Conservation (phyloP, 2,888 invertebrate species). For the Tetanocera ferruginea region DNA sequence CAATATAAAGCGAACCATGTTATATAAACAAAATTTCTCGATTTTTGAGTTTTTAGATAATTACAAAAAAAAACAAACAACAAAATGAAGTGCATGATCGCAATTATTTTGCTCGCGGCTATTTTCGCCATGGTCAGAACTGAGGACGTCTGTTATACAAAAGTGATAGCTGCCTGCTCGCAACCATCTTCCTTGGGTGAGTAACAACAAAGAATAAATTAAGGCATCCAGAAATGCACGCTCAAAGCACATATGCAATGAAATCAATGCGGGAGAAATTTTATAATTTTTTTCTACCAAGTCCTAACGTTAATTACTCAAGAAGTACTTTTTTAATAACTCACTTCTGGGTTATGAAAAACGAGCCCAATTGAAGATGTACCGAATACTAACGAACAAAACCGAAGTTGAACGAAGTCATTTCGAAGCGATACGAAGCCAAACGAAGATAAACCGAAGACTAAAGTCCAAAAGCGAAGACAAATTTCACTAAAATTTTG, state of each 20-base stretch:
- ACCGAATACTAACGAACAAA: too few species aligned
- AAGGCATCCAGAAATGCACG: not conserved
- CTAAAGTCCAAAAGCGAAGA: too few species aligned
- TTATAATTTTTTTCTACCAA: not conserved
- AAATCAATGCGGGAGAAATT: not conserved
- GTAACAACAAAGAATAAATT: slow-evolving; percentile 45
- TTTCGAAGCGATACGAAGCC: too few species aligned
- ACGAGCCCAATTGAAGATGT: too few species aligned
- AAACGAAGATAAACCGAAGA: too few species aligned
- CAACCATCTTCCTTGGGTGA: slow-evolving; percentile 55
- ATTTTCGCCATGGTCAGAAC: slow-evolving; percentile 68
- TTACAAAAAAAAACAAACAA: not conserved
- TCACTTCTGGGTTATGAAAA: slow-evolving; percentile 55
- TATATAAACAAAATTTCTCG: slow-evolving; percentile 1
- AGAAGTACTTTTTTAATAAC: not conserved
- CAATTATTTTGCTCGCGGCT: slow-evolving; percentile 70
- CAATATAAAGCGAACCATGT: too few species aligned
- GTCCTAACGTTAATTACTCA: not conserved
- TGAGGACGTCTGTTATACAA: slow-evolving; percentile 75
- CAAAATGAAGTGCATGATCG: slow-evolving; percentile 63
- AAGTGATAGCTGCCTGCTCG: slow-evolving; percentile 74
- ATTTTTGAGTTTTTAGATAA: not conserved
- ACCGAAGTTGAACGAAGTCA: too few species aligned
- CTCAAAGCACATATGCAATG: not conserved
- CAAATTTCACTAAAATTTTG: too few species aligned